These are phyloP conservation scores for Isaurus tuberculatus DNA, from an alignment of 92 coral and sea anemone species.

Conservation along the genomic window DNA sequence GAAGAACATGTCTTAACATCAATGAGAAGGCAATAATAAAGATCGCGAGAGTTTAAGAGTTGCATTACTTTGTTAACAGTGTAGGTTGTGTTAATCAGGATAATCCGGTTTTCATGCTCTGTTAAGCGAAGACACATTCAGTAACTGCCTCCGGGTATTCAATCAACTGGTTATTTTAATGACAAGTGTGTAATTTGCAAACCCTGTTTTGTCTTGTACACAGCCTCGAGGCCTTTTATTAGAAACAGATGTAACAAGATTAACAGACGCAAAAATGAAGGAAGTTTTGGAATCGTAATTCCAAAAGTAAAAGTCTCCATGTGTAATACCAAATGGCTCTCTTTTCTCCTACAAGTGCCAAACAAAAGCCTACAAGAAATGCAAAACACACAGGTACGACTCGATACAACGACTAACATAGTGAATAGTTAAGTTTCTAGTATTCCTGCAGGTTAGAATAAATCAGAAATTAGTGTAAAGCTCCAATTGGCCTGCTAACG, in stretches of 20 bases:
- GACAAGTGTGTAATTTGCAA: conserved; percentile 26
- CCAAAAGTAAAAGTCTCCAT: not conserved
- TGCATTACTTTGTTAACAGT: not conserved
- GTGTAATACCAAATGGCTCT: conserved; percentile 11
- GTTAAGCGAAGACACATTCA: not conserved
- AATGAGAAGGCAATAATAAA: not conserved
- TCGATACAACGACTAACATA: not conserved
- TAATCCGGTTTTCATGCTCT: not conserved
- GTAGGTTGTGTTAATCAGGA: not conserved
- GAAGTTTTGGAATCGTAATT: not conserved
- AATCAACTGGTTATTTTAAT: conserved; percentile 16
- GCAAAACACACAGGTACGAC: conserved; percentile 63
- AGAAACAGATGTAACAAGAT: not conserved
- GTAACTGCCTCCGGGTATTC: conserved; percentile 13
- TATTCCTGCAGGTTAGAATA: not conserved
- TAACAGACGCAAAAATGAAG: not conserved
- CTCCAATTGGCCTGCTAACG: too few species aligned
- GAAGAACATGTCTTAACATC: conserved; percentile 7
- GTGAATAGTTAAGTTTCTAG: not conserved
- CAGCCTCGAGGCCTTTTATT: not conserved
- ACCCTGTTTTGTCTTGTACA: not conserved
- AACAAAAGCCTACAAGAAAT: conserved; percentile 49
- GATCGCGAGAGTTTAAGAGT: not conserved
- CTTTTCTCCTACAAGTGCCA: conserved; percentile 62
- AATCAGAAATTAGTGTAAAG: not conserved